Conservation (phyloP, 2,797 vertebrate species). For the Loris lydekkerianus region DNA sequence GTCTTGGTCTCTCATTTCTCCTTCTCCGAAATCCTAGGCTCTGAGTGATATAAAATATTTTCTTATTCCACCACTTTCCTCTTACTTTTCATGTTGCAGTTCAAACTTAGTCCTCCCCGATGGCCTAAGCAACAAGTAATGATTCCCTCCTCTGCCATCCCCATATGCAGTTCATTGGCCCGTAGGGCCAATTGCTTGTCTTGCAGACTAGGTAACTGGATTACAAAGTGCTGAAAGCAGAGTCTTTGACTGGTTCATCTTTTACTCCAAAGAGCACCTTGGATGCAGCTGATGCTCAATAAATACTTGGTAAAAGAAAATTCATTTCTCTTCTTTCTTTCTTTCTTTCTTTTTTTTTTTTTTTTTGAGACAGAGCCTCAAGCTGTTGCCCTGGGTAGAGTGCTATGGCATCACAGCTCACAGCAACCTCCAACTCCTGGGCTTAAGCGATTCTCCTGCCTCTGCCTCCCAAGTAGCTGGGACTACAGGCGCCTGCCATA, state of each 20-base stretch:
- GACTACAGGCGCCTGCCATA: too few relatives aligned
- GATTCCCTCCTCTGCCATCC: not conserved
- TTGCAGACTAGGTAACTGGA: not conserved
- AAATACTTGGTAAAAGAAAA: not conserved
- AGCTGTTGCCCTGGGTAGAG: too few relatives aligned
- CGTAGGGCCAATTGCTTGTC: not conserved
- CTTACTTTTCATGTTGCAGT: not conserved
- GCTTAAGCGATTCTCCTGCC: too few relatives aligned
- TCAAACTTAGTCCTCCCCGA: not conserved
- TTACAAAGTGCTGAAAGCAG: not conserved
- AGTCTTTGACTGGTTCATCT: not conserved
- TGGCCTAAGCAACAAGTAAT: not conserved
- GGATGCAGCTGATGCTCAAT: not conserved
- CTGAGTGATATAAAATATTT: not conserved
- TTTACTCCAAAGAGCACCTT: not conserved
- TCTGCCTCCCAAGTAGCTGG: too few relatives aligned
- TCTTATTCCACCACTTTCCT: not conserved
- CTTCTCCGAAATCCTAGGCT: not conserved
- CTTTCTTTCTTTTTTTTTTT: not conserved
- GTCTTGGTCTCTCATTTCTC: not conserved
- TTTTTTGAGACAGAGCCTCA: too few relatives aligned
- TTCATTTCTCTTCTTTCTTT: not conserved
- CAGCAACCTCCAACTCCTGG: too few relatives aligned
- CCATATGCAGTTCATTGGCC: not conserved
- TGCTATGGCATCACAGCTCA: too few relatives aligned